Conservation (phyloP, 2,113 vertebrate genomes). For the Anarhynchus alexandrinus region DNA sequence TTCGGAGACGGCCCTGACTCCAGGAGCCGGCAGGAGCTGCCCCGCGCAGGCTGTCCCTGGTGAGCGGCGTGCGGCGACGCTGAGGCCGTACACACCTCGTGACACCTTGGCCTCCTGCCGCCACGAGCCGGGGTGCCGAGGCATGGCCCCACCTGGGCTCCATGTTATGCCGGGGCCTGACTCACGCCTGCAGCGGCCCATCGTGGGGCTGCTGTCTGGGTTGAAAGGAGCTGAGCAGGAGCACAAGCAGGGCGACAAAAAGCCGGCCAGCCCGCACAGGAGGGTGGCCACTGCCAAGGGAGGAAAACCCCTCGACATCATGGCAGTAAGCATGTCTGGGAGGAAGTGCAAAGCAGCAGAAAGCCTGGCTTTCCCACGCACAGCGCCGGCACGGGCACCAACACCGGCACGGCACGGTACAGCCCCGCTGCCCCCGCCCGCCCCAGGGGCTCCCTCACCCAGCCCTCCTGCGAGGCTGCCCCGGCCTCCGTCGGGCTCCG, state of each 20-base stretch:
- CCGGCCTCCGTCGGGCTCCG: accelerated
- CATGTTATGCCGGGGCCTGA: accelerated
- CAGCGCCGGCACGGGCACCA: accelerated
- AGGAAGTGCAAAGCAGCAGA: background rate
- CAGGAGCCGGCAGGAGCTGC: background rate
- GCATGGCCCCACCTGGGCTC: background rate
- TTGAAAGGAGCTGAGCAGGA: background rate
- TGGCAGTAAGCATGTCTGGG: background rate
- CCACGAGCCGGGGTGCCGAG: background rate
- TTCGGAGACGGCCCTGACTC: conserved; percentile 53
- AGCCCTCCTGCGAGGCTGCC: background rate
- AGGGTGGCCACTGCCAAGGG: accelerated
- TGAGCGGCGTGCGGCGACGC: background rate
- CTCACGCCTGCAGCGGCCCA: accelerated
- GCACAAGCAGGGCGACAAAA: accelerated
- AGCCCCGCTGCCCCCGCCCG: background rate
- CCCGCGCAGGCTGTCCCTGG: background rate
- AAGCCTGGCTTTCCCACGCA: background rate
- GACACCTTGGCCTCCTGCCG: accelerated
- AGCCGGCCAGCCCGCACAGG: accelerated
- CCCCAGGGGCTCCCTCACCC: too few species aligned
- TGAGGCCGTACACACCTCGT: background rate
- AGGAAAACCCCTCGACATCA: background rate
- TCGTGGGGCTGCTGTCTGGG: accelerated
- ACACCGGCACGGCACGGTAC: background rate